phyloP scores from a whole-genome alignment of 1,140 invertebrate species.

The Chrysomallon squamiferum region DNA sequence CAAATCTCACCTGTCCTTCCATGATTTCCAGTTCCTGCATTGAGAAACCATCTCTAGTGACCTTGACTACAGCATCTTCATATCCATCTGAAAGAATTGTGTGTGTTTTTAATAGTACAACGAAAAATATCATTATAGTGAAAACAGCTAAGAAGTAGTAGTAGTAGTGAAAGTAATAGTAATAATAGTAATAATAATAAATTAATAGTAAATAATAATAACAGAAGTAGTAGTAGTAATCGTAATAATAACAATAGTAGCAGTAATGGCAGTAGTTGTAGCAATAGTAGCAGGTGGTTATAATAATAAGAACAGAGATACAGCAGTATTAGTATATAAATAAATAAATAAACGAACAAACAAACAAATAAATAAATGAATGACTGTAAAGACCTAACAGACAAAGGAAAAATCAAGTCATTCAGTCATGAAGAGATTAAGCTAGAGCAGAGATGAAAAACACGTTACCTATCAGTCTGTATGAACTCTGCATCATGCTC shows the following conservation, averaged over 20 bases:
- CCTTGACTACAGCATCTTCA: slow-evolving; percentile 43
- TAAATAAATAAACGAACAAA: too few relatives aligned
- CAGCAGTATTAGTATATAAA: too few relatives aligned
- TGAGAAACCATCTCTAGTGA: slow-evolving; percentile 52
- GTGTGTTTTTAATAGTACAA: not conserved
- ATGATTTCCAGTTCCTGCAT: slow-evolving; percentile 48
- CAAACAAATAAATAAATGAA: too few relatives aligned
- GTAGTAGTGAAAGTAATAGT: not conserved
- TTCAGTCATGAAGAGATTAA: too few relatives aligned
- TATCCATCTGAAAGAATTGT: slow-evolving; percentile 37
- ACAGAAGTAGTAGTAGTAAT: not conserved
- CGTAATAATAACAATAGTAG: not conserved
- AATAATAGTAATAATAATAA: not conserved
- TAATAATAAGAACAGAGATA: too few relatives aligned
- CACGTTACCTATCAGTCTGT: too few relatives aligned
- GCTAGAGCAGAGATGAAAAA: too few relatives aligned
- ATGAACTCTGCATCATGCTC: slow-evolving; percentile 6
- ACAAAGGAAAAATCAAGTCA: too few relatives aligned
- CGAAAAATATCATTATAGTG: not conserved
- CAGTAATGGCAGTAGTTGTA: not conserved
- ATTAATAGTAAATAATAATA: slow-evolving; percentile 1
- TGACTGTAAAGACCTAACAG: too few relatives aligned
- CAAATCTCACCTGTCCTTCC: slow-evolving; percentile 51
- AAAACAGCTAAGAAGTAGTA: too few relatives aligned
- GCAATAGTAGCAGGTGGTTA: not conserved